Percentiles rank a stretch among this genome's conserved stretches.
phyloP scores from a whole-genome alignment of 2,797 vertebrate species.

The Percopsis omiscomaycus region DNA sequence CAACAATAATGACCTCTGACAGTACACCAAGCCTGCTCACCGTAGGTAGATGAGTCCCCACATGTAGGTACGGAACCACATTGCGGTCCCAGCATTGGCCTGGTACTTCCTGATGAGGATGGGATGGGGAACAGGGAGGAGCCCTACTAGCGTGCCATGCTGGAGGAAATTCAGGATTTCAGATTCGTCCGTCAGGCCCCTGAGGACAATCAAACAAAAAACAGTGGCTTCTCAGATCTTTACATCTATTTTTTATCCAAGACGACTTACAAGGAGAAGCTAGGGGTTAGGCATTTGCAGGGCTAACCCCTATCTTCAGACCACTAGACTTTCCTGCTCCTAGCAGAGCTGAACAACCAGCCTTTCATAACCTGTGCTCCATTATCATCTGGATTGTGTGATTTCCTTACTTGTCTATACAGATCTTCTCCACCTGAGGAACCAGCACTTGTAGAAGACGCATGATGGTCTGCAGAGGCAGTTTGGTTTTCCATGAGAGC shows the following conservation, averaged over 20 bases:
- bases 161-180: conserved; percentile 98
- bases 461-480: conserved; percentile 98
- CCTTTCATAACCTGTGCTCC: too few relatives aligned
- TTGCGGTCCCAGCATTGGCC: conserved; percentile 90
- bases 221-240: not conserved
- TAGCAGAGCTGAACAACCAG: too few relatives aligned
- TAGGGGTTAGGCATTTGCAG: too few relatives aligned
- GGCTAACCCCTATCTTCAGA: too few relatives aligned
- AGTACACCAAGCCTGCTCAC: conserved; percentile 64
- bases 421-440: conserved; percentile 99
- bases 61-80: conserved; percentile 98
- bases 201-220: conserved; percentile 48
- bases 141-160: conserved; percentile 95
- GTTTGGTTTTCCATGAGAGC: conserved; percentile 90
- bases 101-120: conserved; percentile 99
- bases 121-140: conserved; percentile 95
- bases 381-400: not conserved
- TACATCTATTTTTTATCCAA: too few relatives aligned
- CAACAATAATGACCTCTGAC: not conserved
- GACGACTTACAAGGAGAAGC: too few relatives aligned
- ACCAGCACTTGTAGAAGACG: conserved; percentile 93
- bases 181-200: conserved; percentile 94
- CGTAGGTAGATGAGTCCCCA: conserved; percentile 97
- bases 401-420: conserved; percentile 93
- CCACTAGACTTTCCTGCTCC: too few relatives aligned